A percentile compares a stretch with the other conserved stretches of the same genome.
phyloP scores from a whole-genome alignment of 1,140 invertebrate genomes.

The Rhopalosiphum padi region DNA sequence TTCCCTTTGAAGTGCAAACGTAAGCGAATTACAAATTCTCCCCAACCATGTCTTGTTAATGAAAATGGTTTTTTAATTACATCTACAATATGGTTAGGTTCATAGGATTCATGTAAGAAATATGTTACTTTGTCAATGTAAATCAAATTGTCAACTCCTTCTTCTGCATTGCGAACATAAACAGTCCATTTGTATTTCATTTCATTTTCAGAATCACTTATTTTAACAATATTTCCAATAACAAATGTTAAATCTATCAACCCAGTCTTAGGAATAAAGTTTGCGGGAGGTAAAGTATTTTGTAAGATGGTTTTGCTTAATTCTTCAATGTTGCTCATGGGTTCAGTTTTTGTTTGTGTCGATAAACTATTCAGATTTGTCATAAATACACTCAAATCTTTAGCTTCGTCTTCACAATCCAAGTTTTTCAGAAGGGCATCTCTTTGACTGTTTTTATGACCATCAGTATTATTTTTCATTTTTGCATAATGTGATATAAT shows the following conservation, averaged over 20 bases:
- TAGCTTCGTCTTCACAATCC: slow-evolving; percentile 34
- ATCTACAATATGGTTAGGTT: slow-evolving; percentile 53
- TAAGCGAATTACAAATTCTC: slow-evolving; percentile 55
- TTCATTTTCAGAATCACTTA: slow-evolving; percentile 34
- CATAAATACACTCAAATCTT: slow-evolving; percentile 49
- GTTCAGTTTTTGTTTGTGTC: neutral
- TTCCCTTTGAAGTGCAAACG: slow-evolving; percentile 52
- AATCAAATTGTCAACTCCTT: slow-evolving; percentile 24
- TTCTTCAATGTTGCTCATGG: neutral
- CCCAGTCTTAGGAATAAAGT: slow-evolving; percentile 5
- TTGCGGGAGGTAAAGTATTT: neutral
- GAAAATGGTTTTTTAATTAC: slow-evolving; percentile 53
- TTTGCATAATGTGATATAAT: slow-evolving; percentile 51
- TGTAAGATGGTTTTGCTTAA: neutral
- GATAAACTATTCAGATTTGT: slow-evolving; percentile 3
- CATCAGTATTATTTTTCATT: slow-evolving; percentile 45
- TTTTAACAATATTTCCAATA: slow-evolving; percentile 46
- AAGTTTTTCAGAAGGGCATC: slow-evolving; percentile 46
- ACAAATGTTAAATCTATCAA: slow-evolving; percentile 30
- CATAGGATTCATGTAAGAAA: slow-evolving; percentile 57
- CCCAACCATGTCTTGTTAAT: slow-evolving; percentile 58
- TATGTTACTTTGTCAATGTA: slow-evolving; percentile 52
- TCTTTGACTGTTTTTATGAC: slow-evolving; percentile 31
- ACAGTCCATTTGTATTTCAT: slow-evolving; percentile 58
- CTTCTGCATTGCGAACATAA: slow-evolving; percentile 56